phyloP scores from a whole-genome alignment of 2,797 vertebrate genomes.

The Tapera naevia region DNA sequence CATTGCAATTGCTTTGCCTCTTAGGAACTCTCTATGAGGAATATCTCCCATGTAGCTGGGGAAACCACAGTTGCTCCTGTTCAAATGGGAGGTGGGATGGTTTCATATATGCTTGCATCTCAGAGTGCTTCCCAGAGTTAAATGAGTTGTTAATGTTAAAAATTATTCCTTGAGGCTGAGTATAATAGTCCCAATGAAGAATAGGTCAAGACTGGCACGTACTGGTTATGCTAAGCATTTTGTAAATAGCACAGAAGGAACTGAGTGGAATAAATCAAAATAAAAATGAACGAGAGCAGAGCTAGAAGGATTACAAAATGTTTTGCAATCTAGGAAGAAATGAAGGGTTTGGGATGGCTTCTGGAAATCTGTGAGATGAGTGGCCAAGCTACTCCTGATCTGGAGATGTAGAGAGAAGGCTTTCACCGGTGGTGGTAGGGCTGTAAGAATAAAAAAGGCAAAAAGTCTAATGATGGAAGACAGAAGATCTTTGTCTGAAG shows the following conservation, averaged over 20 bases:
- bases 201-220: not conserved
- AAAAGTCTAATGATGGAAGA: not conserved
- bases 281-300: not conserved
- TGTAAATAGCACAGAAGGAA: not conserved
- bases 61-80: not conserved
- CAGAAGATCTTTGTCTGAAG: not conserved
- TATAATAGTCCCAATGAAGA: not conserved
- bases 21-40: not conserved
- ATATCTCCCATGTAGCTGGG: not conserved
- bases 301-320: not conserved
- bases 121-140: not conserved
- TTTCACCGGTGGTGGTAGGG: not conserved
- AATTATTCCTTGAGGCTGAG: not conserved
- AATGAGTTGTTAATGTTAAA: not conserved
- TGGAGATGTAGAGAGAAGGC: not conserved
- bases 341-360: not conserved
- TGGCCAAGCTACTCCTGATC: not conserved
- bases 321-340: not conserved
- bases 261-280: not conserved
- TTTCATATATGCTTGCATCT: not conserved
- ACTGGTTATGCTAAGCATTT: not conserved
- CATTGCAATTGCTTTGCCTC: not conserved
- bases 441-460: not conserved
- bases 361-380: not conserved
- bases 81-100: not conserved